phyloP scores from a whole-genome alignment of 2,113 vertebrate genomes.

The Lutjanus erythropterus region DNA sequence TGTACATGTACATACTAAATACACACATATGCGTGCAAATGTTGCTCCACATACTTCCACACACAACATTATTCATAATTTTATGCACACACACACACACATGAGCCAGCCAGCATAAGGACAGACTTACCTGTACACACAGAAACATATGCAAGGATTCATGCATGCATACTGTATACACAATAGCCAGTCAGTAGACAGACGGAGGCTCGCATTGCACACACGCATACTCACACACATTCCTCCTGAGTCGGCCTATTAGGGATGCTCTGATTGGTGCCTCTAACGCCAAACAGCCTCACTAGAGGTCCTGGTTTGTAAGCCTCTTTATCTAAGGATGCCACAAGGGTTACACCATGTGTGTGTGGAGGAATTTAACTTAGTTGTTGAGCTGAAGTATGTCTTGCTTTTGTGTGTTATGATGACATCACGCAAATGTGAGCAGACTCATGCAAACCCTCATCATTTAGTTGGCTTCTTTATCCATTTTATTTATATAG shows the following conservation, averaged over 20 bases:
- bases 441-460: neutral
- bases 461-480: too few species aligned
- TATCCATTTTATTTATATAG: too few species aligned
- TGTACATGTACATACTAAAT: conserved; percentile 54
- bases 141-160: conserved; percentile 62
- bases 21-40: conserved; percentile 16
- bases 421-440: neutral
- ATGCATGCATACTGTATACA: conserved; percentile 53
- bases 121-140: conserved; percentile 27
- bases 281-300: conserved; percentile 37
- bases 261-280: conserved; percentile 51
- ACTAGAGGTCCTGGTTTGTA: conserved; percentile 21
- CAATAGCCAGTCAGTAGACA: conserved; percentile 20
- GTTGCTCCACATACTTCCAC: conserved; percentile 5
- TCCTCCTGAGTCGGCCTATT: conserved; percentile 41
- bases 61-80: conserved; percentile 37
- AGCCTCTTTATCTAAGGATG: conserved; percentile 20
- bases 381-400: neutral
- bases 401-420: neutral
- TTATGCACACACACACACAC: conserved; percentile 3
- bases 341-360: neutral
- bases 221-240: conserved; percentile 21
- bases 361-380: conserved; percentile 1
- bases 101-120: conserved; percentile 8
- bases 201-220: conserved; percentile 20